Conservation (phyloP, 2,113 vertebrate species). For the Hemicordylus capensis region DNA sequence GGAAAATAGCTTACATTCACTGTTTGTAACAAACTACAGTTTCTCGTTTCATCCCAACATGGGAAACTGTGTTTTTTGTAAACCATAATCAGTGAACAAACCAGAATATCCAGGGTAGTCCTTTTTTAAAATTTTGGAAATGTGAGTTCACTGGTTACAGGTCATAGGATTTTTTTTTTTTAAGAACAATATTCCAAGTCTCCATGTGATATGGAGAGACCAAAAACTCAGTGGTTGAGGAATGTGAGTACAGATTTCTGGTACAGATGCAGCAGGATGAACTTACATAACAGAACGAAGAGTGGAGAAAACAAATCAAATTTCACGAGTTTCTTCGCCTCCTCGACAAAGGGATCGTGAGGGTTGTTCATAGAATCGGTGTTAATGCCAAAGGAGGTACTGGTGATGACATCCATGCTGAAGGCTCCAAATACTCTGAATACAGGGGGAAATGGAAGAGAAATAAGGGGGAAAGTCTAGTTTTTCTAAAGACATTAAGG, state of each 20-base stretch:
- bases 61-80: too few species aligned
- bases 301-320: conserved; percentile 68
- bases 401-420: conserved; percentile 79
- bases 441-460: conserved; percentile 6
- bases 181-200: neutral
- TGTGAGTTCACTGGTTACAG: neutral
- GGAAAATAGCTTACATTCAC: too few species aligned
- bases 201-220: neutral
- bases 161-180: neutral
- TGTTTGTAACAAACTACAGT: too few species aligned
- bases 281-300: conserved; percentile 65
- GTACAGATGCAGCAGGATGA: neutral
- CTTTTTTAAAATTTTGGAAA: neutral
- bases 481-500: neutral
- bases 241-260: neutral
- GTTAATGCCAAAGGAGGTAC: conserved; percentile 80
- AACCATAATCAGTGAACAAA: too few species aligned
- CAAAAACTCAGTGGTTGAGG: neutral
- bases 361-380: conserved; percentile 78
- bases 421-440: conserved; percentile 76
- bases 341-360: conserved; percentile 71
- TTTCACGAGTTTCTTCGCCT: conserved; percentile 69
- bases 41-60: too few species aligned
- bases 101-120: too few species aligned
- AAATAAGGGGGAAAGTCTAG: neutral